Percentiles rank a stretch among this genome's conserved stretches.
Conservation (phyloP, 2,113 vertebrate species). For the Ciconia maguari region DNA sequence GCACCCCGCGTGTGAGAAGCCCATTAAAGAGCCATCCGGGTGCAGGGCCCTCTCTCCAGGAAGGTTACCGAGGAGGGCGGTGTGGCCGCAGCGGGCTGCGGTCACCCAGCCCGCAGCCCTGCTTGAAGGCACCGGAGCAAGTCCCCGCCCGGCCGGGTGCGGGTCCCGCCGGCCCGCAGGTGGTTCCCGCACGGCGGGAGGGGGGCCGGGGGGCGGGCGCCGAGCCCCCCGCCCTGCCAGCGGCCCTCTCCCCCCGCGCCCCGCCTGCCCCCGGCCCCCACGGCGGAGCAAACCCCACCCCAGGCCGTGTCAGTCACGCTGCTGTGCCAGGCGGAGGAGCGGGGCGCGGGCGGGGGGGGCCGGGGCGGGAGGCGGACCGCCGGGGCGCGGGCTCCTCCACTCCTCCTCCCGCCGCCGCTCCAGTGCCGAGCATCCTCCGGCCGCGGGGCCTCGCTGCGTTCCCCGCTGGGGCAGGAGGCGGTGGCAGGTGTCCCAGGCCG, state of each 20-base stretch:
- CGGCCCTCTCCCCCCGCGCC: background rate
- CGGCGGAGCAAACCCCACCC: slow-evolving; percentile 1
- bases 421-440: background rate
- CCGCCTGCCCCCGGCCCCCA: background rate
- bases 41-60: background rate
- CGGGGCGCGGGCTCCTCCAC: background rate
- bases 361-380: background rate
- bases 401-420: background rate
- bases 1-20: background rate
- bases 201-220: too few species aligned
- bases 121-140: background rate
- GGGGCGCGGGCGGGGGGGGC: slow-evolving; percentile 1
- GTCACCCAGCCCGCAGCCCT: too few species aligned
- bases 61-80: background rate
- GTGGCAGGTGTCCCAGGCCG: slow-evolving; percentile 10
- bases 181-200: background rate
- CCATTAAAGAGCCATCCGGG: background rate
- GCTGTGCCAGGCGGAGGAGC: background rate
- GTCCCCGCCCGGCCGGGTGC: background rate
- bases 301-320: slow-evolving; percentile 13
- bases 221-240: background rate
- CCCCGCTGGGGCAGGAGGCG: background rate
- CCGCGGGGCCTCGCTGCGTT: background rate
- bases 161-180: background rate
- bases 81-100: background rate